phyloP scores from a whole-genome alignment of 2,888 invertebrate genomes.

The Archips xylosteana region DNA sequence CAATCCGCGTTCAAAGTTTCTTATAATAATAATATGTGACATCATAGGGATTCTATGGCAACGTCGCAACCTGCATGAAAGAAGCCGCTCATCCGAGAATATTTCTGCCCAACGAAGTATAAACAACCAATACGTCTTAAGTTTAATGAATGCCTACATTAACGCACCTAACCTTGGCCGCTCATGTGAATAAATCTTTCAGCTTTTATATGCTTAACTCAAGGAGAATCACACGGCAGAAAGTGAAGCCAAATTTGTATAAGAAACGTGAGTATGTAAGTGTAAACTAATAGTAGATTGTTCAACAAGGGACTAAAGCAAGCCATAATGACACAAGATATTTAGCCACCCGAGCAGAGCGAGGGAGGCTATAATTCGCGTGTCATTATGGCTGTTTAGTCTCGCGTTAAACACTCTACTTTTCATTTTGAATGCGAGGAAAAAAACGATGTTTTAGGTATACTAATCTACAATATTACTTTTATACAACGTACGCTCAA shows the following conservation, averaged over 20 bases:
- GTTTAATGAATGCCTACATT: conserved; percentile 39
- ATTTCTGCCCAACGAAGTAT: conserved; percentile 42
- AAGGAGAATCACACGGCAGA: neutral
- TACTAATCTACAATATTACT: too few relatives aligned
- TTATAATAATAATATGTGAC: neutral
- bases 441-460: too few relatives aligned
- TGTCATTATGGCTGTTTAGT: too few relatives aligned
- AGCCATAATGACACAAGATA: too few relatives aligned
- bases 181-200: conserved; percentile 30
- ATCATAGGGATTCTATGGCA: conserved; percentile 19
- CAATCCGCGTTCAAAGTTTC: conserved; percentile 19
- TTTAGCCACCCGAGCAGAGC: too few relatives aligned
- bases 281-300: too few relatives aligned
- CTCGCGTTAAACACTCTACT: too few relatives aligned
- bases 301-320: too few relatives aligned
- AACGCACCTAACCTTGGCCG: conserved; percentile 36
- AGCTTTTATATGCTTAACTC: conserved; percentile 19
- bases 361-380: too few relatives aligned
- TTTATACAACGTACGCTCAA: too few relatives aligned
- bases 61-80: conserved; percentile 36
- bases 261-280: neutral
- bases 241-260: neutral
- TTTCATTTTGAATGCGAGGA: too few relatives aligned
- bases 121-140: conserved; percentile 40
- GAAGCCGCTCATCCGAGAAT: conserved; percentile 38